Percentiles rank a stretch among this genome's conserved stretches.
Conservation (phyloP, 2,888 invertebrate genomes). For the Drosophila emarginata region DNA sequence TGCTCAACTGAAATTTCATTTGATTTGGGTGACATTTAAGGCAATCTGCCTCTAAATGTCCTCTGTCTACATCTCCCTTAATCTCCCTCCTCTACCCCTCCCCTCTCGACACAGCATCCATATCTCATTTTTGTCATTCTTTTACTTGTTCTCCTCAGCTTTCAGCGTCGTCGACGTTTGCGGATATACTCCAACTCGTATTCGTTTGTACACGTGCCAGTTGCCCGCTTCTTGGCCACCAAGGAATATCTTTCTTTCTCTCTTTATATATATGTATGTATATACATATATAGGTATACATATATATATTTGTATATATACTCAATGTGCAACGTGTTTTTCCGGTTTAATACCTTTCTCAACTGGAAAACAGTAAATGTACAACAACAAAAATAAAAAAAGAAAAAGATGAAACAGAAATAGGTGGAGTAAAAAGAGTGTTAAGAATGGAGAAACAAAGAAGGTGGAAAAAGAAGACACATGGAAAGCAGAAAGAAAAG, state of each 20-base stretch:
- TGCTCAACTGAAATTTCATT: conserved; percentile 43
- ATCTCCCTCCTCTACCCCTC: neutral
- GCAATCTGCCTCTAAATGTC: neutral
- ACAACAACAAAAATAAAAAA: conserved; percentile 45
- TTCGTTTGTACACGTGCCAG: conserved; percentile 64
- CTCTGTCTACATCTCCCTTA: no score
- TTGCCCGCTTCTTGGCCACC: conserved; percentile 33
- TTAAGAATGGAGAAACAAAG: conserved; percentile 15
- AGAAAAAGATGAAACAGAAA: conserved; percentile 9
- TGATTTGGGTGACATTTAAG: conserved; percentile 51
- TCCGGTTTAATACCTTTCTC: conserved; percentile 76
- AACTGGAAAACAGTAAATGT: conserved; percentile 69
- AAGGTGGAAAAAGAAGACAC: conserved; percentile 13
- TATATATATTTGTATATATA: conserved; percentile 42
- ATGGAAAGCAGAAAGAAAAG: neutral
- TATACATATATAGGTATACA: neutral
- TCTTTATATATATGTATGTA: conserved; percentile 6
- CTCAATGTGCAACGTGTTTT: conserved; percentile 77
- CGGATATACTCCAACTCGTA: conserved; percentile 37
- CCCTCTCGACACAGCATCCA: neutral
- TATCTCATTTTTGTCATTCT: neutral
- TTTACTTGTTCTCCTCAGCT: conserved; percentile 13
- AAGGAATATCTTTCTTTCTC: conserved; percentile 30
- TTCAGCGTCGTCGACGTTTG: conserved; percentile 43
- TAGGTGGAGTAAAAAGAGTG: neutral